These are phyloP conservation scores for Euplexia lucipara DNA, from an alignment of 2,888 invertebrate species.

Conservation along the genomic window DNA sequence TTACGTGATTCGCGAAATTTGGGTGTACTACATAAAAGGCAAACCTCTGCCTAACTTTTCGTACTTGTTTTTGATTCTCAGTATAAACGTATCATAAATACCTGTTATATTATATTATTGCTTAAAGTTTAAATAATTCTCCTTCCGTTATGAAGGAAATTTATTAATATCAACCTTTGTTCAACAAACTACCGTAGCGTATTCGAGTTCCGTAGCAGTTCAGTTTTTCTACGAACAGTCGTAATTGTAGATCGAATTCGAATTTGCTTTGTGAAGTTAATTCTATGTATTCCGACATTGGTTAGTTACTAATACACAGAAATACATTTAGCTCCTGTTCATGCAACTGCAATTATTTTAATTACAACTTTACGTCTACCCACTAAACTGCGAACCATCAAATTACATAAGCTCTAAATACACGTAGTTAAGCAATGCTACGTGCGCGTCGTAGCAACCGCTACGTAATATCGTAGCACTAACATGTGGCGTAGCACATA, in stretches of 20 bases:
- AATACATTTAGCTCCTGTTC: background rate
- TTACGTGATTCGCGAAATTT: no score
- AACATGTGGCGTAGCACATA: constrained; percentile 36
- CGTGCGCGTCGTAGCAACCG: constrained; percentile 31
- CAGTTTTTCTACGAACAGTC: background rate
- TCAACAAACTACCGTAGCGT: constrained; percentile 8
- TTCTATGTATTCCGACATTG: background rate
- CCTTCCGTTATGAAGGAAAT: no score
- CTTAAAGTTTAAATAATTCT: no score
- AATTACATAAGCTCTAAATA: constrained; percentile 7
- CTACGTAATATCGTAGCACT: constrained; percentile 46
- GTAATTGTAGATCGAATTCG: background rate
- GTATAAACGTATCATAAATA: no score
- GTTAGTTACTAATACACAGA: no score
- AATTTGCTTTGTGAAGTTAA: background rate
- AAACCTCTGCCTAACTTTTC: no score
- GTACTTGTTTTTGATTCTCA: no score
- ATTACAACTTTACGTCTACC: background rate
- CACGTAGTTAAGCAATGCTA: constrained; percentile 14
- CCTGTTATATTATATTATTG: no score
- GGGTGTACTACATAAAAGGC: no score
- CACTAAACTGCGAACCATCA: background rate
- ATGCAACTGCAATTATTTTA: background rate
- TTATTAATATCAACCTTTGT: no score
- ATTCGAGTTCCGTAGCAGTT: constrained; percentile 14